Base-by-base conservation (phyloP, 2,113 vertebrate genomes). In the Seriola rivoliana region DNA sequence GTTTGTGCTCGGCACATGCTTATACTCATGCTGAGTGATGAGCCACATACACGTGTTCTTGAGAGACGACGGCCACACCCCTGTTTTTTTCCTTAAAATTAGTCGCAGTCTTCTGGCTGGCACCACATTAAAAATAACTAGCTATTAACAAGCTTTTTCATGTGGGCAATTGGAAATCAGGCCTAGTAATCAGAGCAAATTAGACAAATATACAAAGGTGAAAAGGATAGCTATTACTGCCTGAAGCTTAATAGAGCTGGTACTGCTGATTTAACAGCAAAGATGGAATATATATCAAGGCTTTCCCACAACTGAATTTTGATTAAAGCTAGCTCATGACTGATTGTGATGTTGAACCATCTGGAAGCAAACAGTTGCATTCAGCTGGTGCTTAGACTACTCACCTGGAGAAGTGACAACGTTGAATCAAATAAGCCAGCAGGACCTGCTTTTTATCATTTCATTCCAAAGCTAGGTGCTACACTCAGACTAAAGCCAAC, bases 351-450 rank as follows among this genome's bases (percentile, higher is more conserved):
- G 54, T 71, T 60, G 48, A 85, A 42, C 40, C 36, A 70, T 73
- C 55, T 36, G 14, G 78, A 83, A 52, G 64, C 38, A 75, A 79
- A 65, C 58, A 57, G 64, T 75, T 55, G 23, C 50, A 66, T 58
- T 48, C 75, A 78, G 76, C 73, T 89, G 73, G 60, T 75, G 70
- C 32, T 63, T 10, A 25, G 52, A 71, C 65, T 25, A 40, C 54
- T 69, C 60, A 82, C 81, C 75, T 80, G 64, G 80, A 79, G 57
- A 80, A 63, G 81, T 80, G 70, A 86, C 75, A 81, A 69, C 60
- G 66, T 69, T 48, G 59, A 70, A 81, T 81, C 66, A 75, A 74
- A 84, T 85, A 59, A 73, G 57, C 48, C 46, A 48, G 71, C 57
- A 52, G 63, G 12, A 13, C 17, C 57, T 76, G 55, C 58, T 84